A percentile compares a stretch with the other conserved stretches of the same genome.
These are phyloP conservation scores for Megalops cyprinoides DNA, from an alignment of 2,797 vertebrate genomes.

Conservation along the genomic window DNA sequence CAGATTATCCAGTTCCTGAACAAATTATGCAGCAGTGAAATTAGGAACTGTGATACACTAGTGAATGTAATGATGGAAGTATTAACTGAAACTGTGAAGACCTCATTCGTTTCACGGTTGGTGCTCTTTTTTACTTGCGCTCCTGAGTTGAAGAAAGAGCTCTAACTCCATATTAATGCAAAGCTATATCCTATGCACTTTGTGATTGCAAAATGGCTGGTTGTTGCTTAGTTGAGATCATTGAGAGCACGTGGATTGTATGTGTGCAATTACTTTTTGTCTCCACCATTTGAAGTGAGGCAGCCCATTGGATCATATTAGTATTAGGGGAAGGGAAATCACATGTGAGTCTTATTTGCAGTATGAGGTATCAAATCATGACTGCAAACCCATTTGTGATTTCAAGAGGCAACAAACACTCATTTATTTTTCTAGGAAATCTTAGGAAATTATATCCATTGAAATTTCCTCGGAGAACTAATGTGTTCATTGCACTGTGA, in stretches of 20 bases:
- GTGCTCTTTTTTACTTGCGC: not conserved
- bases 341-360: not conserved
- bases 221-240: conserved; percentile 17
- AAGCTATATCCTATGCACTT: conserved; percentile 1
- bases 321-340: not conserved
- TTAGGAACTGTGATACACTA: not conserved
- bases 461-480: not conserved
- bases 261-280: not conserved
- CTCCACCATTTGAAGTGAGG: not conserved
- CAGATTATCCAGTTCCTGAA: not conserved
- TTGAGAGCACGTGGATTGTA: not conserved
- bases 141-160: not conserved
- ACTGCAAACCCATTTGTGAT: not conserved
- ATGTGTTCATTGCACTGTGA: not conserved
- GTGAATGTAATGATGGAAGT: not conserved
- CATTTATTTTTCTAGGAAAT: not conserved
- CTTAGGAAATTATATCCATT: not conserved
- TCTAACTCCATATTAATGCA: not conserved
- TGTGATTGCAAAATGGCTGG: not conserved
- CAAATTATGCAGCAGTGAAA: not conserved
- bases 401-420: not conserved
- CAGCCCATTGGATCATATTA: not conserved
- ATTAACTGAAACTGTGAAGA: not conserved
- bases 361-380: not conserved
- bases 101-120: not conserved